Evolutionary conservation across 2,888 invertebrate species (phyloP).

Genomic region (Torymus aiolomorphi): DNA sequence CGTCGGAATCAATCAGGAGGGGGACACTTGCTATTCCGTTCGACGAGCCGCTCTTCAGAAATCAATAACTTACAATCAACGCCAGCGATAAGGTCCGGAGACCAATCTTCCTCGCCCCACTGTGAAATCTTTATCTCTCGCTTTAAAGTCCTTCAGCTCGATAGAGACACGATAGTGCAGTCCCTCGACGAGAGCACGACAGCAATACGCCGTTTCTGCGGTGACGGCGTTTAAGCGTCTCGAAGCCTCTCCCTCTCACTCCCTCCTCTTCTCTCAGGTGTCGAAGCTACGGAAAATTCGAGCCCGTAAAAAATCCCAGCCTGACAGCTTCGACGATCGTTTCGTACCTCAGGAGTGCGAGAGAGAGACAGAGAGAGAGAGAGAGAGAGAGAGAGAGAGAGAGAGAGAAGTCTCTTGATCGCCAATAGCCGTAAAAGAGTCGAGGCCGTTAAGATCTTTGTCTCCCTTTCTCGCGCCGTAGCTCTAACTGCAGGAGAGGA

Average conservation of each 20-base stretch:
- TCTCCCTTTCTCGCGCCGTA: conserved; percentile 56
- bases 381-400: background rate
- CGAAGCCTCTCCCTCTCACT: background rate
- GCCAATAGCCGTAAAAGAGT: conserved; percentile 59
- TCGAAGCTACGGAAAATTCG: conserved; percentile 52
- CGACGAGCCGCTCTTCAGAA: conserved; percentile 13
- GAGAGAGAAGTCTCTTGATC: conserved; percentile 61
- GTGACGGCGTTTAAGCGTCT: conserved; percentile 50
- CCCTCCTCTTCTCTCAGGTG: too few species aligned
- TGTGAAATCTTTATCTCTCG: conserved; percentile 51
- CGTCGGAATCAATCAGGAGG: conserved; percentile 44
- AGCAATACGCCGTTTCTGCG: conserved; percentile 47
- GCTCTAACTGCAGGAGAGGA: conserved; percentile 33
- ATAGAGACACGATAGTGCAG: conserved; percentile 42
- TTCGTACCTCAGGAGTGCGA: conserved; percentile 20
- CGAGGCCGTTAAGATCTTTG: conserved; percentile 69
- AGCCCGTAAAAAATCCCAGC: conserved; percentile 57
- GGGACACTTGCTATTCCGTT: conserved; percentile 1
- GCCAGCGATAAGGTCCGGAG: conserved; percentile 33
- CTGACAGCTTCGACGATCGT: conserved; percentile 43
- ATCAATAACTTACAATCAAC: conserved; percentile 54
- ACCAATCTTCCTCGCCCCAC: conserved; percentile 30
- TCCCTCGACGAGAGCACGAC: conserved; percentile 7
- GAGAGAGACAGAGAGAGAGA: conserved; percentile 5
- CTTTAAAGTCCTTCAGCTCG: conserved; percentile 43